A percentile compares a stretch with the other conserved stretches of the same genome.
Conservation (phyloP, 1,140 invertebrate species). For the Hestina assimilis region DNA sequence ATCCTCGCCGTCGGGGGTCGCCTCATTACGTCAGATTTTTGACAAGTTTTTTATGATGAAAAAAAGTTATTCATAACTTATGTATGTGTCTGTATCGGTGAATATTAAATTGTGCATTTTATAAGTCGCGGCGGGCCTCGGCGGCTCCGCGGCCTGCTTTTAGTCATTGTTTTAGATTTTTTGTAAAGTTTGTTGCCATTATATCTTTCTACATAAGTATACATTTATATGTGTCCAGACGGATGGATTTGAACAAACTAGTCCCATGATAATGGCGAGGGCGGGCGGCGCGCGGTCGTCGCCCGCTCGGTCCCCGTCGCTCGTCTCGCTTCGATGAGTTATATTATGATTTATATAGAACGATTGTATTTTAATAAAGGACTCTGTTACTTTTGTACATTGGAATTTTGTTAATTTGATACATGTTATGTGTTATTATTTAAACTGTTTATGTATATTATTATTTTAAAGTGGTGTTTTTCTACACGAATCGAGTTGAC, state of each 20-base stretch:
- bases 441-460: conserved; percentile 73
- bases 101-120: conserved; percentile 78
- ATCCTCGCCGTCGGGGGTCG: conserved; percentile 36
- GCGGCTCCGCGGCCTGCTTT: conserved; percentile 66
- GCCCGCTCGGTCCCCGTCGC: background rate
- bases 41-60: conserved; percentile 77
- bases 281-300: conserved; percentile 23
- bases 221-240: conserved; percentile 68
- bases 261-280: conserved; percentile 61
- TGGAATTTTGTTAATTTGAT: conserved; percentile 69
- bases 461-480: conserved; percentile 59
- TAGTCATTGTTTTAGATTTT: conserved; percentile 78
- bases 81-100: conserved; percentile 77
- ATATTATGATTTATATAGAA: conserved; percentile 40
- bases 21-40: conserved; percentile 66
- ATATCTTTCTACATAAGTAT: conserved; percentile 77
- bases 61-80: conserved; percentile 76
- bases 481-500: conserved; percentile 63
- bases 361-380: conserved; percentile 64
- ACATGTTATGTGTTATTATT: conserved; percentile 70
- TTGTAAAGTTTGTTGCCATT: conserved; percentile 78
- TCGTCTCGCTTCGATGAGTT: conserved; percentile 60
- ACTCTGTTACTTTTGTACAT: conserved; percentile 75
- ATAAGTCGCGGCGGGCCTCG: conserved; percentile 64
- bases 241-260: conserved; percentile 76